Base-by-base conservation (phyloP, 2,888 invertebrate genomes). In the Neuroscelio doddi region DNA sequence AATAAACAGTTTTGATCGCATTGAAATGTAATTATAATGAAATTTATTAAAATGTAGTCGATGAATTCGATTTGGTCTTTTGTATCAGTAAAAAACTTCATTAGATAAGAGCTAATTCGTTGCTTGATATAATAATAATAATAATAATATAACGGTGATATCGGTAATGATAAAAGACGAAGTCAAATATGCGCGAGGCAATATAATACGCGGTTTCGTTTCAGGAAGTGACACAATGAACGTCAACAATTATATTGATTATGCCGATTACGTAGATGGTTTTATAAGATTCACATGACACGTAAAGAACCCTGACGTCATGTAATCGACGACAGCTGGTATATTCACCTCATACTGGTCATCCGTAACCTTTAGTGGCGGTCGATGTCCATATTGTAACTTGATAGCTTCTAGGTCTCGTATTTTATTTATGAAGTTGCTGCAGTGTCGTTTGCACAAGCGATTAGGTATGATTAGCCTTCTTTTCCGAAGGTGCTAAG, bases 361-460 rank as follows among this genome's bases (percentile, higher is more conserved):
- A 72, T 70, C 74, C 71, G 73, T 75, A 76, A 76, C 75, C 76
- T 76, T 76, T 74, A 74, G 63, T 55, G 62, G 69, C 74, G 74
- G 73, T 75, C 75, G 74, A 74, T 75, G 73, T 69, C 74, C 73
- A 71, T 73, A 70, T 71, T 72, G 68, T 69, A 71, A 70, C 67
- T 68, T 66, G 56, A 70, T 70, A 62, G 64, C 72, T 72, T 74
- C 72, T 72, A 71, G 72, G 72, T 72, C 72, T 74, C 67, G 57
- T 71, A 44, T 69, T 71, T 74, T 69, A 70, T 74, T 72, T 69
- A 74, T 68, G 59, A 64, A 66, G 52, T 50, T 50, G 57, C 52
- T 53, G 52, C 34, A 64, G 29, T 64, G 52, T 68, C 67, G 55
- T 59, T 64, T 68, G 50, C 51, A 50, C 34, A 47, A 45, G 41